These are phyloP conservation scores for Sebastes trivittatus DNA, from an alignment of 2,797 vertebrate genomes.

Conservation along the genomic window DNA sequence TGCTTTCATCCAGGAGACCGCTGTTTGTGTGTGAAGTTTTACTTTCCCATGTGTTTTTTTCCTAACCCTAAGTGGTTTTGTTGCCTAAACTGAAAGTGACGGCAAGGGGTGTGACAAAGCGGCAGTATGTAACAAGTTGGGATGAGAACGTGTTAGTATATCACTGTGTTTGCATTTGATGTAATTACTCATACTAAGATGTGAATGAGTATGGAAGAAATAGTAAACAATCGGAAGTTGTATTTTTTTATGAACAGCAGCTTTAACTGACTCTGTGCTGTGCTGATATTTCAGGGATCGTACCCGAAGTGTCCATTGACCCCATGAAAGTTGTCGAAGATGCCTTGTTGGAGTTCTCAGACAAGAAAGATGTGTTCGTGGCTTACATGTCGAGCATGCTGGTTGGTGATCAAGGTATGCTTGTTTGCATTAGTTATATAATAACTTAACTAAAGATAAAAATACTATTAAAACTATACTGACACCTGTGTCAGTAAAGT, in stretches of 20 bases:
- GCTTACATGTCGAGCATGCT: constrained; percentile 79
- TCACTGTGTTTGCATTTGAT: background rate
- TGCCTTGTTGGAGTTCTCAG: constrained; percentile 73
- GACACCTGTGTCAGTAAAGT: background rate
- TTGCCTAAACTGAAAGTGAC: too few relatives aligned
- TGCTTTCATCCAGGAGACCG: too few relatives aligned
- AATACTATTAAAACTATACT: background rate
- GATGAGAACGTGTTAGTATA: background rate
- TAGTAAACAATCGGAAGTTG: background rate
- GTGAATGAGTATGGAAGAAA: background rate
- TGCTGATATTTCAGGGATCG: constrained; percentile 58
- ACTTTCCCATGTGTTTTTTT: too few relatives aligned
- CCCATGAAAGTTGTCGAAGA: constrained; percentile 81
- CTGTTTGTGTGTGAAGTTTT: too few relatives aligned
- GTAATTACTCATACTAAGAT: too few relatives aligned
- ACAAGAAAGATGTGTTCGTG: constrained; percentile 78
- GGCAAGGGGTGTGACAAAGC: too few relatives aligned
- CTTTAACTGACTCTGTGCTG: background rate
- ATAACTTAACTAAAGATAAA: background rate
- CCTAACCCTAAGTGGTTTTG: too few relatives aligned
- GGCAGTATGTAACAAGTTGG: too few relatives aligned
- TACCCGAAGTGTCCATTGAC: constrained; percentile 75
- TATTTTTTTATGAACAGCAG: background rate
- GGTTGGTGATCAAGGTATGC: constrained; percentile 75
- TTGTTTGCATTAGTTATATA: background rate